Evolutionary conservation across 2,888 invertebrate species (phyloP).

Genomic region (Melipona bicolor): DNA sequence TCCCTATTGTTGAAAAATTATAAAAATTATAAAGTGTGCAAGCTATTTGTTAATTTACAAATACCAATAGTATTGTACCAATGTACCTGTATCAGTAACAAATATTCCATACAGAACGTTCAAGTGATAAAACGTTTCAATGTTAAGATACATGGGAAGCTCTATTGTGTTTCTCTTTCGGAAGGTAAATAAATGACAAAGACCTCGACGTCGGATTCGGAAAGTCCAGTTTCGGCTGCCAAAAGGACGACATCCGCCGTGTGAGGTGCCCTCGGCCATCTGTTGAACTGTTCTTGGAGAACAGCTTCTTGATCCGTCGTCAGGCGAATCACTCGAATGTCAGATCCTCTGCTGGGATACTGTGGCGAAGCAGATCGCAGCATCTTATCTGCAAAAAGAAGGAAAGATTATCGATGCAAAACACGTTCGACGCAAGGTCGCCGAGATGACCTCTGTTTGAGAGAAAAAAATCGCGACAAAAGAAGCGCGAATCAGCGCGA

Average conservation of each 20-base stretch:
- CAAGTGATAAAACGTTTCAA: neutral
- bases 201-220: slow-evolving; percentile 85
- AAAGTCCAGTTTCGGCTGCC: slow-evolving; percentile 85
- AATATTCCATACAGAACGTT: neutral
- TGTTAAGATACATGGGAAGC: neutral
- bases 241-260: slow-evolving; percentile 85
- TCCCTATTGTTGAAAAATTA: too few relatives aligned
- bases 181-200: slow-evolving; percentile 21
- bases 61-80: too few relatives aligned
- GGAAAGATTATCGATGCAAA: neutral
- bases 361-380: slow-evolving; percentile 58
- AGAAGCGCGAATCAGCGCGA: slow-evolving; percentile 60
- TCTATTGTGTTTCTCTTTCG: neutral
- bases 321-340: slow-evolving; percentile 76
- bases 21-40: too few relatives aligned
- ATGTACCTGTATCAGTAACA: neutral
- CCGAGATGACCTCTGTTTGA: neutral
- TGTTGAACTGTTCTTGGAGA: slow-evolving; percentile 85
- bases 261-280: slow-evolving; percentile 85
- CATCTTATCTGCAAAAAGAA: slow-evolving; percentile 46
- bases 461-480: slow-evolving; percentile 44
- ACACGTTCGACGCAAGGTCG: neutral
- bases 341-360: slow-evolving; percentile 40
- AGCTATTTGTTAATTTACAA: too few relatives aligned
- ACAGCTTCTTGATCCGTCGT: slow-evolving; percentile 84